Conservation (phyloP, 2,888 invertebrate genomes). For the Yponomeuta cagnagella region DNA sequence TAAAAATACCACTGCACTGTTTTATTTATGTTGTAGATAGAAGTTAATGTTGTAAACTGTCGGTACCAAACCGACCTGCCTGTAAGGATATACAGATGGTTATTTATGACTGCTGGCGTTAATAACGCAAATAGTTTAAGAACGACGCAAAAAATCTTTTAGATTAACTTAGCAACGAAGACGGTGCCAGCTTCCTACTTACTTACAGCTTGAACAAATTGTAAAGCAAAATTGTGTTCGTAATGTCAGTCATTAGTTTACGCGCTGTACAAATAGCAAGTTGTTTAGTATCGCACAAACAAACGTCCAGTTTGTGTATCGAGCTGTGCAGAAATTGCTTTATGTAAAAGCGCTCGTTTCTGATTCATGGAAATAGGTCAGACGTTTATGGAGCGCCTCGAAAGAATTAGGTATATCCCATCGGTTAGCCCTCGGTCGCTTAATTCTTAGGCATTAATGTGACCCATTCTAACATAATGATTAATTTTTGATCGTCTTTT, state of each 20-base stretch:
- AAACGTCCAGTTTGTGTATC: conserved; percentile 5
- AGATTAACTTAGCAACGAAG: neutral
- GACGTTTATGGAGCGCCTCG: conserved; percentile 4
- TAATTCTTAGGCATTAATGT: neutral
- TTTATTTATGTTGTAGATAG: conserved; percentile 6
- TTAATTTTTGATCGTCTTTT: neutral
- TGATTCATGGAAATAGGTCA: conserved; percentile 13
- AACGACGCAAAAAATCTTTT: neutral
- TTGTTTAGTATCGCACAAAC: conserved; percentile 7
- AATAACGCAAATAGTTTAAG: neutral
- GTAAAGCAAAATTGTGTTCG: neutral
- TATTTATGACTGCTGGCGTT: neutral
- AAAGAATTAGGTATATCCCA: neutral
- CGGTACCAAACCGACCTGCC: neutral
- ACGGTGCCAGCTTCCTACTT: neutral
- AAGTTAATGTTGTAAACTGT: neutral
- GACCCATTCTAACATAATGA: neutral
- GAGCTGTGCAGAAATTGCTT: neutral
- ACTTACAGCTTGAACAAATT: neutral
- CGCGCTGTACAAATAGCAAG: neutral
- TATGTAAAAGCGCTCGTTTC: neutral
- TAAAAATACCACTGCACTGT: conserved; percentile 10
- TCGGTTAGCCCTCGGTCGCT: neutral
- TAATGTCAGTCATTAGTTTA: neutral
- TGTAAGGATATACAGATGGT: neutral